Evolutionary conservation across 2,888 invertebrate genomes (phyloP), one percentile per base, ranked within the genome.

Genomic region (Meta bourneti): DNA sequence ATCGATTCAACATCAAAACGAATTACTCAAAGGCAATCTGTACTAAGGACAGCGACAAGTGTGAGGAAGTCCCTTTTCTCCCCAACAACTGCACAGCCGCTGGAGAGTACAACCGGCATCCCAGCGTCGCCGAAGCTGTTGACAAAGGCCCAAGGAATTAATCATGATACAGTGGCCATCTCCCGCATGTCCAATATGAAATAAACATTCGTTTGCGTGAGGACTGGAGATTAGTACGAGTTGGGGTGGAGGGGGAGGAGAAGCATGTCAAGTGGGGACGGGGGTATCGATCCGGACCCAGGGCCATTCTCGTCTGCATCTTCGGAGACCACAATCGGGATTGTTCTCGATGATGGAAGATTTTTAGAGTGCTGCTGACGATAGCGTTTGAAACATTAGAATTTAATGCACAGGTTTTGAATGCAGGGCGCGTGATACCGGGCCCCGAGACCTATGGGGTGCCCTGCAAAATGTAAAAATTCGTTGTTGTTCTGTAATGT

Each of bases 81-180:
- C 34, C 34, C 1, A 34, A 34, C 34, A 34, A 34, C 34, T 34
- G 34, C 34, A 1, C 34, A 34, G 34, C 34, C 34, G 34, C 34
- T 4, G 4, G 34, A 34, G 34, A 34, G 34, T 34, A 34, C 34
- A 34, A 4, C 34, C 34, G 34, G 34, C 34, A 34, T 34, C 34
- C 1, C 34, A 34, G 34, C 34, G 34, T 16, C 61, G 61, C 61
- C 61, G 61, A 9, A 61, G 16, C 11, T 61, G 61, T 61, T 61
- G 61, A 61, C 61, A 61, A 61, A 16, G 61, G 61, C 61, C 61
- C 61, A 16, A 61, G 61, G 61, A 61, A 61, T 61, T 61, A 61
- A 61, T 61, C 61, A 61, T 61, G 61, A 61, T 61, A 61, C 61
- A 61, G 61, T 61, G 61, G 61, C 61, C 61, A 61, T 61, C 61